A percentile compares a stretch with the other conserved stretches of the same genome.
Evolutionary conservation across 2,113 vertebrate genomes (phyloP).

Genomic region (Cinclus mexicanus): DNA sequence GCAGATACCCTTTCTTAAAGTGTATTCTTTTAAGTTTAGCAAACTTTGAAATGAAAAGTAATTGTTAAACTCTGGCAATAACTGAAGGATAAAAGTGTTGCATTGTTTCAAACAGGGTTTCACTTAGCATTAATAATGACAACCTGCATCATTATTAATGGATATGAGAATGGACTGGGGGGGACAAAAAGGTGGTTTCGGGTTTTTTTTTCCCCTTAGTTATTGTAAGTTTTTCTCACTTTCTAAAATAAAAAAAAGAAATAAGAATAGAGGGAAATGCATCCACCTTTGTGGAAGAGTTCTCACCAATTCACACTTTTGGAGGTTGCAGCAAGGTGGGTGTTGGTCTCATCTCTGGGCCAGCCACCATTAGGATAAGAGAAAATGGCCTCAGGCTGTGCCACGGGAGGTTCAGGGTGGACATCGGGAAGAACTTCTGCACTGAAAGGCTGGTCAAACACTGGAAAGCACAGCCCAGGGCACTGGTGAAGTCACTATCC

Average conservation of each 20-base stretch:
- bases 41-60: background rate
- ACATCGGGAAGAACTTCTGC: background rate
- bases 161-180: background rate
- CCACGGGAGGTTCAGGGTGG: background rate
- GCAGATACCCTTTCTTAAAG: background rate
- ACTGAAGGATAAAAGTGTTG: background rate
- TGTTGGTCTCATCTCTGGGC: background rate
- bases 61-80: conserved; percentile 12
- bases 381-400: background rate
- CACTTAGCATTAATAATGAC: background rate
- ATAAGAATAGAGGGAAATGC: background rate
- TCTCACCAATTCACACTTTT: background rate
- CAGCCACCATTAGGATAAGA: background rate
- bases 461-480: background rate
- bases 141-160: background rate
- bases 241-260: background rate
- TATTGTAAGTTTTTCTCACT: background rate
- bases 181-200: background rate
- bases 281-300: background rate
- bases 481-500: background rate
- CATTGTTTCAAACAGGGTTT: background rate
- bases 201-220: background rate
- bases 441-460: background rate
- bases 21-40: background rate
- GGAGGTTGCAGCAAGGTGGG: too few species aligned